These are phyloP conservation scores for Aurelia coerulea DNA, from an alignment of 30 jellyfish, hydroid and myxozoan genomes.

Conservation along the genomic window DNA sequence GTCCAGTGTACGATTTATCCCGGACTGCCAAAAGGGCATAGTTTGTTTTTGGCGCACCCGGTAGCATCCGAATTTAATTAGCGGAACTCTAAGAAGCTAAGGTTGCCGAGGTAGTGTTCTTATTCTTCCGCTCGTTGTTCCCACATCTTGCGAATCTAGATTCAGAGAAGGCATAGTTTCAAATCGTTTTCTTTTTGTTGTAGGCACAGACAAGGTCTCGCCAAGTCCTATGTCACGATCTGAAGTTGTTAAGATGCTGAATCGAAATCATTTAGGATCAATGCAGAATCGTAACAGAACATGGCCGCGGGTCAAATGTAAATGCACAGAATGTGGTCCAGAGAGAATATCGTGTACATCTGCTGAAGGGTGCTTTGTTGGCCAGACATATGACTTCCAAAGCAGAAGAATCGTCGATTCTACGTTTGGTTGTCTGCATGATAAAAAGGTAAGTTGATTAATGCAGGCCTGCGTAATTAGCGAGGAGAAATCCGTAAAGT, in stretches of 20 bases:
- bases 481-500: no score
- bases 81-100: no score
- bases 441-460: constrained; percentile 45
- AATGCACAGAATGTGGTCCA: constrained; percentile 79
- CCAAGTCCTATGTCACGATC: constrained; percentile 54
- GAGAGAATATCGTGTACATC: constrained; percentile 37
- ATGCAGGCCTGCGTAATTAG: no score
- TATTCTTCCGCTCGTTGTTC: no score
- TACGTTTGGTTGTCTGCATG: constrained; percentile 76
- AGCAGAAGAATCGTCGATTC: constrained; percentile 32
- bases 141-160: no score
- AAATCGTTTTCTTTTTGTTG: not conserved
- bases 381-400: constrained; percentile 42
- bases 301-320: constrained; percentile 43
- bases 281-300: not conserved
- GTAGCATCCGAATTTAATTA: no score
- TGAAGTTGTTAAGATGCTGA: constrained; percentile 17
- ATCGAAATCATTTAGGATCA: not conserved
- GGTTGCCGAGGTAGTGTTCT: no score
- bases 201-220: constrained; percentile 51
- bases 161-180: no score
- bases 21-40: no score
- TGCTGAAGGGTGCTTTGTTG: constrained; percentile 76
- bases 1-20: no score
- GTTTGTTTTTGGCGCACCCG: no score